These are phyloP conservation scores for Choristoneura rosaceana DNA, from an alignment of 2,888 invertebrate species.

Conservation along the genomic window DNA sequence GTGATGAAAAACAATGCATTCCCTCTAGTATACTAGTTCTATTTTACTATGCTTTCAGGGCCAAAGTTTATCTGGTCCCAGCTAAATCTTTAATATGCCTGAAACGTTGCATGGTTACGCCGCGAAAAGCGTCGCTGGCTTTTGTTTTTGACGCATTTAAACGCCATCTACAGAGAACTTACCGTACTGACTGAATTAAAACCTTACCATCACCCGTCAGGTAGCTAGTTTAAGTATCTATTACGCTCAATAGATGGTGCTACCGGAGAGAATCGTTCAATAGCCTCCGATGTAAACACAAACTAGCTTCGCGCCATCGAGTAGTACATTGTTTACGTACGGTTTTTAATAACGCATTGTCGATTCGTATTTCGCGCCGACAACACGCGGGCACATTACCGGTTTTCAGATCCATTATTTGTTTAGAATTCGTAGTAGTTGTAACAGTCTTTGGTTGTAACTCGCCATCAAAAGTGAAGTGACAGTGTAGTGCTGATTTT, in stretches of 20 bases:
- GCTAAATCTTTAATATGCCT: no score
- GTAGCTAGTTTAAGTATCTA: background rate
- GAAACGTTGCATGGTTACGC: no score
- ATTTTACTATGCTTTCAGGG: no score
- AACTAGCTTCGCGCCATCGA: constrained; percentile 31
- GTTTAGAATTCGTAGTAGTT: background rate
- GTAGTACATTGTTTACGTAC: constrained; percentile 30
- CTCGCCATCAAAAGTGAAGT: background rate
- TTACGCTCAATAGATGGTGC: constrained; percentile 48
- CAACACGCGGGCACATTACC: constrained; percentile 48
- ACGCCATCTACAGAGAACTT: background rate
- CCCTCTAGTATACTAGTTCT: no score
- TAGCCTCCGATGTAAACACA: constrained; percentile 61
- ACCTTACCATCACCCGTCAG: background rate
- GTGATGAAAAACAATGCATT: no score
- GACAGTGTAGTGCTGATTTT: constrained; percentile 24
- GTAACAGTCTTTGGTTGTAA: background rate
- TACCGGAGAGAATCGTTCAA: constrained; percentile 53
- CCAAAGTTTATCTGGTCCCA: no score
- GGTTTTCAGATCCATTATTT: constrained; percentile 5
- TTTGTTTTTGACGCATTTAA: background rate
- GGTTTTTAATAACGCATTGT: constrained; percentile 63
- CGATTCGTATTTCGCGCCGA: constrained; percentile 54
- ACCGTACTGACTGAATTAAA: no score
- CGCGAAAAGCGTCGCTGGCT: no score